Percentiles rank a stretch among this genome's conserved stretches.
These are phyloP conservation scores for Gallinago nigripennis DNA, from an alignment of 2,797 vertebrate genomes.

Conservation along the genomic window DNA sequence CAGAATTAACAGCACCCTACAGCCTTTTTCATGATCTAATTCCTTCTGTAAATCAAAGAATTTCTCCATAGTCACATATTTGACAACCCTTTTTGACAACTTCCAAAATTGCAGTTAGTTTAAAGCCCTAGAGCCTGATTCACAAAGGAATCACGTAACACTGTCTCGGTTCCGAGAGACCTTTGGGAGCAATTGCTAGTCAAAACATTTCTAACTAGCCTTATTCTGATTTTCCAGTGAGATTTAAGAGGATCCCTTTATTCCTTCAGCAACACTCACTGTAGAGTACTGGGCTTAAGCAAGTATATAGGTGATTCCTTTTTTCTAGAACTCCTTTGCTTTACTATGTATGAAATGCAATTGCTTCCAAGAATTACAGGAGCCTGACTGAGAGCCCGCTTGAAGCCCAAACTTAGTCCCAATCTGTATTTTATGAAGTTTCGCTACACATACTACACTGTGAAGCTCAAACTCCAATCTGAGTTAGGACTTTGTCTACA, in stretches of 20 bases:
- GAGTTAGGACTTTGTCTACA: not conserved
- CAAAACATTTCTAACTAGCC: constrained; percentile 60
- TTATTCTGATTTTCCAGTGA: constrained; percentile 39
- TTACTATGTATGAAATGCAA: not conserved
- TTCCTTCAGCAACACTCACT: not conserved
- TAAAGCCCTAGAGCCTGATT: constrained; percentile 35
- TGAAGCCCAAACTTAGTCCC: not conserved
- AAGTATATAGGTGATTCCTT: not conserved
- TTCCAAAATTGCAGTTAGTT: constrained; percentile 66
- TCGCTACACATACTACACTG: not conserved
- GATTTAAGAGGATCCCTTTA: constrained; percentile 28
- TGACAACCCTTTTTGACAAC: constrained; percentile 69
- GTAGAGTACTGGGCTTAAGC: not conserved
- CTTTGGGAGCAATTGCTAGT: constrained; percentile 41
- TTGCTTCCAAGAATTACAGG: not conserved
- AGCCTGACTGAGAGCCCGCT: not conserved
- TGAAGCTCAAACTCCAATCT: not conserved
- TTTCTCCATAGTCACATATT: constrained; percentile 69
- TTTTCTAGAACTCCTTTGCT: not conserved
- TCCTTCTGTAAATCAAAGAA: constrained; percentile 67
- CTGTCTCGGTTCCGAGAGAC: constrained; percentile 41
- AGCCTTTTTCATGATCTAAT: constrained; percentile 68
- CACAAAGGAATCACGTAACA: constrained; percentile 2
- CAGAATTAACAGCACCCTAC: constrained; percentile 56
- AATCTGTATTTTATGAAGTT: not conserved